phyloP scores from a whole-genome alignment of 2,888 invertebrate genomes.

The Hydrotaea diabolus region DNA sequence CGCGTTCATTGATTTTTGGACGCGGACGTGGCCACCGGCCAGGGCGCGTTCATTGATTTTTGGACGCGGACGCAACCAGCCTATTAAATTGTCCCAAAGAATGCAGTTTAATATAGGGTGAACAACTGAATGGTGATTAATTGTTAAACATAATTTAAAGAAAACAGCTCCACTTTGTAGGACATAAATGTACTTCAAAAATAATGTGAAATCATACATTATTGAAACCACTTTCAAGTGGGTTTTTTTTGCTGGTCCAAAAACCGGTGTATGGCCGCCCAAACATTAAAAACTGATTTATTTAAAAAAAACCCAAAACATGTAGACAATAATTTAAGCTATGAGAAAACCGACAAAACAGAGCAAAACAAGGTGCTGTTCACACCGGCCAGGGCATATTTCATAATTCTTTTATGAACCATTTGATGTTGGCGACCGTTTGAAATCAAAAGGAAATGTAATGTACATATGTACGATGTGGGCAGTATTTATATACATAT shows the following conservation, averaged over 20 bases:
- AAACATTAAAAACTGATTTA: conserved; percentile 23
- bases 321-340: conserved; percentile 18
- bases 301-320: neutral
- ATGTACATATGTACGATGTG: neutral
- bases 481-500: neutral
- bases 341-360: neutral
- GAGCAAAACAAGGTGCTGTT: too few species aligned
- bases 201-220: neutral
- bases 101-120: neutral
- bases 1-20: too few species aligned
- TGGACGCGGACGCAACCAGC: too few species aligned
- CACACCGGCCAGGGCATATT: neutral
- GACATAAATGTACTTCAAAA: too few species aligned
- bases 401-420: neutral
- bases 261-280: neutral
- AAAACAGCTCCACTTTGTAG: neutral
- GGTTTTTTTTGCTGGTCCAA: neutral
- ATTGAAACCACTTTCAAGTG: neutral
- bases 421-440: neutral
- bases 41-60: too few species aligned
- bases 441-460: conserved; percentile 22
- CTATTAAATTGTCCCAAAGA: too few species aligned
- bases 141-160: conserved; percentile 41
- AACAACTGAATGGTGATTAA: conserved; percentile 32
- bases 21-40: too few species aligned